A percentile compares a stretch with the other conserved stretches of the same genome.
phyloP scores from a whole-genome alignment of 92 coral and sea anemone species.

The Desmophyllum pertusum region DNA sequence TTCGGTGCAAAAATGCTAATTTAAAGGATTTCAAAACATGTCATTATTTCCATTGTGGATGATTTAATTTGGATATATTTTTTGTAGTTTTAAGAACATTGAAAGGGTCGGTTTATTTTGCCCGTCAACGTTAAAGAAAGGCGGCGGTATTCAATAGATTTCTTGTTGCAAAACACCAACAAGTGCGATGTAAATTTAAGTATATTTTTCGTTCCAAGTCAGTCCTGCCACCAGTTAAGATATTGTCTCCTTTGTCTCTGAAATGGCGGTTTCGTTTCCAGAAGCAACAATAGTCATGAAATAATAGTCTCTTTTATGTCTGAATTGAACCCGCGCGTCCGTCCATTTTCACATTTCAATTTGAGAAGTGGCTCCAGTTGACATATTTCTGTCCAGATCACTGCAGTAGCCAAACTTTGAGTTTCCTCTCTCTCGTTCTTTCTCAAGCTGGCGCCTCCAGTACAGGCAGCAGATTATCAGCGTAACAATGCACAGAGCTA shows the following conservation, averaged over 20 bases:
- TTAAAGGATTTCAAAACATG: constrained; percentile 7
- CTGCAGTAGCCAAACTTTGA: constrained; percentile 44
- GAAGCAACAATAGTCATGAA: not conserved
- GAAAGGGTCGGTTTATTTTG: not conserved
- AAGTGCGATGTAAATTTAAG: not conserved
- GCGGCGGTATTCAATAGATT: not conserved
- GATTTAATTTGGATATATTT: not conserved
- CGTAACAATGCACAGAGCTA: constrained; percentile 62
- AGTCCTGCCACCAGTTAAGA: no score
- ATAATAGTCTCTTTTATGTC: not conserved
- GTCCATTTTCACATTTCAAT: constrained; percentile 7
- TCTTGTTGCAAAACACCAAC: not conserved
- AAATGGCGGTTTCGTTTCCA: not conserved
- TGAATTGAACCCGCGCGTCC: not conserved
- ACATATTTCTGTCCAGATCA: constrained; percentile 57
- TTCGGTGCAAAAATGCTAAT: constrained; percentile 10
- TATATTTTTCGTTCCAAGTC: not conserved
- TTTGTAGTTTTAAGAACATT: not conserved
- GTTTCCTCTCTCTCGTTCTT: constrained; percentile 48
- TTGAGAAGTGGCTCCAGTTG: constrained; percentile 59
- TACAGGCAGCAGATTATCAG: constrained; percentile 72
- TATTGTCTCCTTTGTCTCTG: not conserved
- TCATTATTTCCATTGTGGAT: not conserved
- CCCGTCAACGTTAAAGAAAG: not conserved
- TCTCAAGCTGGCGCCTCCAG: constrained; percentile 78